Conservation (phyloP, 2,888 invertebrate species). For the Tanypteryx hageni region DNA sequence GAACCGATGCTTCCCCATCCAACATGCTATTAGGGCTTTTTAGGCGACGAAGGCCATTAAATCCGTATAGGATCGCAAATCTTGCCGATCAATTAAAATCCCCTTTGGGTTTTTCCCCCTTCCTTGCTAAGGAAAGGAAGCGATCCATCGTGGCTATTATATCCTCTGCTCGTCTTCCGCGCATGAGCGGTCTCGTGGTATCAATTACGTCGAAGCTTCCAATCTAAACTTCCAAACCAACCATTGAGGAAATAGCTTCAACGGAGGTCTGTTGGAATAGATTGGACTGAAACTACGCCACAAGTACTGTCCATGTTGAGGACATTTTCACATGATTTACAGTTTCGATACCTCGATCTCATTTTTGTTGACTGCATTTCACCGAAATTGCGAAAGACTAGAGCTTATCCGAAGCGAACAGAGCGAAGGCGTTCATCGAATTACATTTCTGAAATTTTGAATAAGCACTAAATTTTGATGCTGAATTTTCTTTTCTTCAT, state of each 20-base stretch:
- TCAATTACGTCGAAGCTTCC: not conserved
- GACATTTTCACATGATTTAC: no score
- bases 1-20: not conserved
- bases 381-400: no score
- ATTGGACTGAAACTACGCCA: no score
- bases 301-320: no score
- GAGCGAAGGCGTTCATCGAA: no score
- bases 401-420: no score
- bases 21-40: conserved; percentile 1
- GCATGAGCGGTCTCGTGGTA: not conserved
- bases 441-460: no score
- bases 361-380: no score
- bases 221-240: not conserved
- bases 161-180: not conserved
- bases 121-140: not conserved
- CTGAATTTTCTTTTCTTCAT: no score
- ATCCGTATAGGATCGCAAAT: not conserved
- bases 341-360: no score
- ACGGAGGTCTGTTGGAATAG: not conserved
- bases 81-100: not conserved
- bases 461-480: no score
- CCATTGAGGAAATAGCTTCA: not conserved
- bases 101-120: not conserved
- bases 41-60: not conserved
- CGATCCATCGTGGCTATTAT: not conserved